phyloP scores from a whole-genome alignment of 2,888 invertebrate genomes.

The Marasmarcha lunaedactyla region DNA sequence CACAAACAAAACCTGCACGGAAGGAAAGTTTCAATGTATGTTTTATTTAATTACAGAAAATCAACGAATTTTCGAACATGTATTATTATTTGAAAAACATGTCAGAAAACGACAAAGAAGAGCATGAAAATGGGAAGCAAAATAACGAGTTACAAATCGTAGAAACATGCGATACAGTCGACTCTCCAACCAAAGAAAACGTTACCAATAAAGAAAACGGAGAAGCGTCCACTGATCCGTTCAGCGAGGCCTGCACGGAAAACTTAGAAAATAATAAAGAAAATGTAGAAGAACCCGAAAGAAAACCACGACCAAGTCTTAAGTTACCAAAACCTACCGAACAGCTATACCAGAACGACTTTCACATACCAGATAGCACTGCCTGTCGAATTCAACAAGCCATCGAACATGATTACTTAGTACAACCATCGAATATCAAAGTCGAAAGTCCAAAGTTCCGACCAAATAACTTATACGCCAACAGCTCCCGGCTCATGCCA shows the following conservation, averaged over 20 bases:
- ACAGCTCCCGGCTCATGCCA: constrained; percentile 52
- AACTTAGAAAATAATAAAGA: constrained; percentile 44
- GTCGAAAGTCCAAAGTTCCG: constrained; percentile 61
- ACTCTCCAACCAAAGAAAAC: constrained; percentile 27
- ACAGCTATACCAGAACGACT: constrained; percentile 63
- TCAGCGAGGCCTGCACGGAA: constrained; percentile 59
- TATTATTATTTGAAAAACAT: constrained; percentile 88
- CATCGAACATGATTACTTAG: constrained; percentile 68
- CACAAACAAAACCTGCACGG: no score
- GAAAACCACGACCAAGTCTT: constrained; percentile 57
- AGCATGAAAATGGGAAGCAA: constrained; percentile 47
- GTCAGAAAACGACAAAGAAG: constrained; percentile 68
- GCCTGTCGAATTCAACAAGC: constrained; percentile 57
- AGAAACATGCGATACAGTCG: constrained; percentile 51
- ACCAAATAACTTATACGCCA: constrained; percentile 58
- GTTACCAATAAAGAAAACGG: constrained; percentile 2
- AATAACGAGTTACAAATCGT: constrained; percentile 51
- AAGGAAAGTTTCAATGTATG: no score
- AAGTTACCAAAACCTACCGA: constrained; percentile 53
- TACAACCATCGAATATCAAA: constrained; percentile 74
- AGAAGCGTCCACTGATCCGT: constrained; percentile 38
- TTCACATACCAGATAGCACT: constrained; percentile 37
- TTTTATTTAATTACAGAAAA: constrained; percentile 72
- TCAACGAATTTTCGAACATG: constrained; percentile 88
- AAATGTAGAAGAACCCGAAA: constrained; percentile 26